phyloP scores from a whole-genome alignment of 2,797 vertebrate species.

The Ctenopoma multispine region DNA sequence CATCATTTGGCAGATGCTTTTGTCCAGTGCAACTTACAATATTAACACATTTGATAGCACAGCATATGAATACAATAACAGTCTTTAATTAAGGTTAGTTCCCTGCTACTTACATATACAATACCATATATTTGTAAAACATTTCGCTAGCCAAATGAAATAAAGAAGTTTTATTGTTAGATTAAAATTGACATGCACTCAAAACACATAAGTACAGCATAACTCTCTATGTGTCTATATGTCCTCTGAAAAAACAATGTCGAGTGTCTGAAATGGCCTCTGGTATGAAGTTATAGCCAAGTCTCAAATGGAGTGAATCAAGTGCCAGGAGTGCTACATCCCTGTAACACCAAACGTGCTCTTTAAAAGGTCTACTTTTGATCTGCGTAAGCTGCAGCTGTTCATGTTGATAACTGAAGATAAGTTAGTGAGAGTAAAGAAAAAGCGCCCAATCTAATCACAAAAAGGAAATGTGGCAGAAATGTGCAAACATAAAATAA shows the following conservation, averaged over 20 bases:
- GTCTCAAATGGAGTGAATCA: constrained; percentile 55
- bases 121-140: background rate
- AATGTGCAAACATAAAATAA: constrained; percentile 48
- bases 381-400: constrained; percentile 53
- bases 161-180: background rate
- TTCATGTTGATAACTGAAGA: constrained; percentile 52
- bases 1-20: background rate
- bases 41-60: background rate
- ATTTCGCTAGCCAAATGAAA: background rate
- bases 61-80: background rate
- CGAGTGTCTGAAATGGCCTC: constrained; percentile 36
- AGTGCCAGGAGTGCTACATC: constrained; percentile 45
- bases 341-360: constrained; percentile 40
- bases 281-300: constrained; percentile 40
- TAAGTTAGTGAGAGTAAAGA: constrained; percentile 37
- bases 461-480: constrained; percentile 45
- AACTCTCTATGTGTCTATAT: constrained; percentile 1
- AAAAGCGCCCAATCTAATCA: constrained; percentile 52
- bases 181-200: background rate
- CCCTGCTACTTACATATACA: background rate
- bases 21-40: background rate
- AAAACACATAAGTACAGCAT: constrained; percentile 6
- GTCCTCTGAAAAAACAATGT: constrained; percentile 40
- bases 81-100: background rate
- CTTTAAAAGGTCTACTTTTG: constrained; percentile 52